Base-by-base conservation (phyloP, 2,797 vertebrate species). In the Aselliscus stoliczkanus region DNA sequence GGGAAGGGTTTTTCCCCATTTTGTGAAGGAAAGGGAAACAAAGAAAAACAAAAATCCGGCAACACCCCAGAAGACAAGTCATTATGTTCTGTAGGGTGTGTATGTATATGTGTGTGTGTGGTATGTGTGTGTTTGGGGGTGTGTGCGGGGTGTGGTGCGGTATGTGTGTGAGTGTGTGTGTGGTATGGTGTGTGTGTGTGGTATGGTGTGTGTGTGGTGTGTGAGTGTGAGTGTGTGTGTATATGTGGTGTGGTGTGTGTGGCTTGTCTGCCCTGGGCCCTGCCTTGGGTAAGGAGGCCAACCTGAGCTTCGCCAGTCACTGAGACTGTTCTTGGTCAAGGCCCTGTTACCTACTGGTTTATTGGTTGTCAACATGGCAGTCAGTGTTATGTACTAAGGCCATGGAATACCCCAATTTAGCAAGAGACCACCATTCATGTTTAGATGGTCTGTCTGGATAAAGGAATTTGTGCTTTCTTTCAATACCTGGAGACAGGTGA, bases 51-150 rank as follows among this genome's bases (percentile, higher is more conserved):
- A 70, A 95, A 91, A 67, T 76, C 44, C 50, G 64, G 15, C 76
- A 73, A 70, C 80, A 79, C 44, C 95, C 81, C 77, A 94, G 96
- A 97, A 67, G 96, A 94, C 86, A 96, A 95, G 93, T 96, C 84
- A 85, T 44, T 65, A 83, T 58, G 87, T 88, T 83, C 69, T 4
- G 0, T 60, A 4, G 52, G 52, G 93, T 15, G 15, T 42, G 67
- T 50, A 13, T 50, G 47, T 50, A 13, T 50, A 13, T 50, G 47
- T 50, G 47, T 50, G 47, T 50, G 47, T 50, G 47, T 50, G 47
- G n/a, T n/a, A n/a, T 47, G 47, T 47, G 47, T 47, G 47, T 47
- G 47, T 47, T n/a, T n/a, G n/a, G n/a, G n/a, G 23, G 80, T 34
- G 50, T 25, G 31, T n/a, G n/a, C n/a, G n/a, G n/a, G n/a, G n/a